A percentile compares a stretch with the other conserved stretches of the same genome.
phyloP scores from a whole-genome alignment of 2,888 invertebrate species.

The Tetanocera ferruginea region DNA sequence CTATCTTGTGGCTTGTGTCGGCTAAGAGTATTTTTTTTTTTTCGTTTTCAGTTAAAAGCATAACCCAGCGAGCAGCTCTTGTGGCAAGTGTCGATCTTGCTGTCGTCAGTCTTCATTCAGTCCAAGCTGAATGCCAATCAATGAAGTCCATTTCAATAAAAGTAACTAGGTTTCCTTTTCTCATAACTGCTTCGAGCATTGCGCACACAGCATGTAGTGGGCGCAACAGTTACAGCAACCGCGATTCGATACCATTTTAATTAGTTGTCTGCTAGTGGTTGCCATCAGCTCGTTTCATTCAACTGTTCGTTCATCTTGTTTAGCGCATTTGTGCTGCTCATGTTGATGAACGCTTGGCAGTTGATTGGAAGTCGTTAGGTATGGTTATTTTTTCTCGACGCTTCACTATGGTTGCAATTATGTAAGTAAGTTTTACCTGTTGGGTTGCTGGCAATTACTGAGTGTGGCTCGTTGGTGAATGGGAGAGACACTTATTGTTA shows the following conservation, averaged over 20 bases:
- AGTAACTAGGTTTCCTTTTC: no score
- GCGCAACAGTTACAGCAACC: no score
- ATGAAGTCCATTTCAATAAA: no score
- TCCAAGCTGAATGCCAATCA: no score
- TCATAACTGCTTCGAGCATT: no score
- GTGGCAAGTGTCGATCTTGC: no score
- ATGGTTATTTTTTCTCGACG: background rate
- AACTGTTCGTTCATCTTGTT: background rate
- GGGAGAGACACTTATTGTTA: background rate
- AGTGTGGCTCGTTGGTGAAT: background rate
- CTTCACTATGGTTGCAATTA: background rate
- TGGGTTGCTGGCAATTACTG: background rate
- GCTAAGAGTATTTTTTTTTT: no score
- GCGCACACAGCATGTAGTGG: no score
- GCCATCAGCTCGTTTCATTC: background rate
- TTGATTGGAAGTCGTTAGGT: background rate
- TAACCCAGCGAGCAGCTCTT: no score
- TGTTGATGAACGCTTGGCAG: background rate
- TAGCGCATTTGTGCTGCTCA: background rate
- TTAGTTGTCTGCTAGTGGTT: conserved; percentile 14
- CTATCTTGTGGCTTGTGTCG: background rate
- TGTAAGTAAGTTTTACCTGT: background rate
- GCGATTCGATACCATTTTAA: conserved; percentile 8
- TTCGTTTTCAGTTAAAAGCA: no score
- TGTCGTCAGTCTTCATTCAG: no score